phyloP scores from a whole-genome alignment of 2,888 invertebrate genomes.

The Lithophane semibrunnea region DNA sequence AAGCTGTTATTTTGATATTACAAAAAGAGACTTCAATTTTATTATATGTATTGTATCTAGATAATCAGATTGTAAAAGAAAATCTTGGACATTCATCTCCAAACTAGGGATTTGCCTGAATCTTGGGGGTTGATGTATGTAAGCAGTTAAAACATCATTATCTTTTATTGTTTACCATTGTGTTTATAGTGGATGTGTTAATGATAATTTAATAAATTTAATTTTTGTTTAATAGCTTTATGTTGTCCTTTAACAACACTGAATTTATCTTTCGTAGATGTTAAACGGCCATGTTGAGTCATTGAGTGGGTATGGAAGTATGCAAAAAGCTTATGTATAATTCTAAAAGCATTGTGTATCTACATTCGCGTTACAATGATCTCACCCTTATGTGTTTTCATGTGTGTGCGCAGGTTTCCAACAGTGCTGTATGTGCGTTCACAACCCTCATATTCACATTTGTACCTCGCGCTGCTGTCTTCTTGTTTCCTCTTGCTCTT shows the following conservation, averaged over 20 bases:
- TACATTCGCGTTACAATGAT: constrained; percentile 42
- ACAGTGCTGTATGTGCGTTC: constrained; percentile 97
- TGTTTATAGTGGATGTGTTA: background rate
- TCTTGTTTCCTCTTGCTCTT: constrained; percentile 80
- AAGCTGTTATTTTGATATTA: too few species aligned
- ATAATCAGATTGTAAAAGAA: background rate
- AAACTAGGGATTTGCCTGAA: background rate
- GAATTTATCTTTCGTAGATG: background rate
- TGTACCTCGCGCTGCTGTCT: constrained; percentile 91
- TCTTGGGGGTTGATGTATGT: background rate
- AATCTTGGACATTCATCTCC: background rate
- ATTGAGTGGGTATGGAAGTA: background rate
- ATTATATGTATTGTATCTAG: too few species aligned
- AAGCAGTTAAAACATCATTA: background rate
- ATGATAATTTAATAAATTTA: too few species aligned
- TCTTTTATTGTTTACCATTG: constrained; percentile 20
- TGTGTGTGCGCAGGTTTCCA: constrained; percentile 98
- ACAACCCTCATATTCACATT: constrained; percentile 97
- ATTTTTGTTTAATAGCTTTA: constrained; percentile 8
- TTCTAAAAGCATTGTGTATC: constrained; percentile 13
- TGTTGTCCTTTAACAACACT: background rate
- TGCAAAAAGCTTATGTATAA: constrained; percentile 20
- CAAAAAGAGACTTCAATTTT: too few species aligned
- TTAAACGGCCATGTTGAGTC: background rate
- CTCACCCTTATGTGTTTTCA: constrained; percentile 98